A percentile compares a stretch with the other conserved stretches of the same genome.
These are phyloP conservation scores for Semnornis frantzii DNA, from an alignment of 2,113 vertebrate genomes.

Conservation along the genomic window DNA sequence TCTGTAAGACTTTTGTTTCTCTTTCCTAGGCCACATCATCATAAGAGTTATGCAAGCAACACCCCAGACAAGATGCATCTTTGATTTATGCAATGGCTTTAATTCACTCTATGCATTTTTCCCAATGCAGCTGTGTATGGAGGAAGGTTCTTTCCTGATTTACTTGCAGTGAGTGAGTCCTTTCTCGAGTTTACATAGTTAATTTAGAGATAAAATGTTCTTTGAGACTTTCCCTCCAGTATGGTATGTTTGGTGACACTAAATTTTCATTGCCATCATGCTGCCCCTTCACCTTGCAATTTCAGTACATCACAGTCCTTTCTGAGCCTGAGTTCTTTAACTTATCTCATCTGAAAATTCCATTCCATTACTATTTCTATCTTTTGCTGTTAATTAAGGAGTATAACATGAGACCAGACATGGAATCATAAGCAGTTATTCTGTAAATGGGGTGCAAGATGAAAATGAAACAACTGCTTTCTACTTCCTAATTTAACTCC, in stretches of 20 bases:
- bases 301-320: not conserved
- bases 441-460: not conserved
- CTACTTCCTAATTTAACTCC: not conserved
- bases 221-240: not conserved
- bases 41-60: not conserved
- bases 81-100: not conserved
- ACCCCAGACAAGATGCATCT: not conserved
- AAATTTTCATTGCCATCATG: not conserved
- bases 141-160: not conserved
- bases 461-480: not conserved
- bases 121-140: not conserved
- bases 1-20: not conserved
- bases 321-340: not conserved
- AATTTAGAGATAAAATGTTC: not conserved
- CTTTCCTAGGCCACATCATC: not conserved
- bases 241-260: not conserved
- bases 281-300: not conserved
- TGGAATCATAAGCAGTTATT: not conserved
- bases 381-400: not conserved
- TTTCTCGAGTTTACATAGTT: not conserved
- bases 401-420: not conserved
- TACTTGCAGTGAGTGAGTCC: not conserved
- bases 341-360: not conserved
- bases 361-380: not conserved
- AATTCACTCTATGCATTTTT: not conserved